Conservation (phyloP, 2,113 vertebrate species). For the Stigmatopora nigra region DNA sequence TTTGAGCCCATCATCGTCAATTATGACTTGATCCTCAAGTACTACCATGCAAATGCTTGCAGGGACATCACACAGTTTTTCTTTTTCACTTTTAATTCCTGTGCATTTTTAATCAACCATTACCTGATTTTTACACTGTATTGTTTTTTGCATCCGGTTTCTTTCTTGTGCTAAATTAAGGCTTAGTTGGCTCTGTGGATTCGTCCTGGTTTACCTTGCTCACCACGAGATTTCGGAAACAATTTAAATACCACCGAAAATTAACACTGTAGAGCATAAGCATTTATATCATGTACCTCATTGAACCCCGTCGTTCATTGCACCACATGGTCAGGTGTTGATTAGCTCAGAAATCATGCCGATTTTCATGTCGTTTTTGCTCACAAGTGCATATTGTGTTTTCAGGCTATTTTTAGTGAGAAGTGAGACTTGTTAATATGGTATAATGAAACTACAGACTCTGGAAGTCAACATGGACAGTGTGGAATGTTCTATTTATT, state of each 20-base stretch:
- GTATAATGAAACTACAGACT: neutral
- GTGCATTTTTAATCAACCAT: neutral
- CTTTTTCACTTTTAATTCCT: neutral
- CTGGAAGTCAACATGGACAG: neutral
- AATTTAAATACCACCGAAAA: conserved; percentile 11
- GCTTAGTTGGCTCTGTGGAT: conserved; percentile 16
- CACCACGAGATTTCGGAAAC: neutral
- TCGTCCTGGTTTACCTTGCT: neutral
- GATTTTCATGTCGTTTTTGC: neutral
- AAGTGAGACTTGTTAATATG: conserved; percentile 16
- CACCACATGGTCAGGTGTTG: conserved; percentile 12
- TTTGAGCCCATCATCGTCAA: neutral
- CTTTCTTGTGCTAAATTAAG: conserved; percentile 8
- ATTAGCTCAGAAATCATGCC: conserved; percentile 11
- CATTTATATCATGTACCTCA: neutral
- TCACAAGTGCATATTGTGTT: neutral
- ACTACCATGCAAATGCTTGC: neutral
- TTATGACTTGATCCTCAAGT: neutral
- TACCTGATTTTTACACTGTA: neutral
- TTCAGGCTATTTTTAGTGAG: conserved; percentile 5
- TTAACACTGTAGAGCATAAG: conserved; percentile 16
- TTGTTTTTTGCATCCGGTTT: neutral
- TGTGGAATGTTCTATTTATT: neutral
- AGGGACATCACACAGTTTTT: neutral
- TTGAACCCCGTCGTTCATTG: neutral